Evolutionary conservation across 2,113 vertebrate species (phyloP), one percentile per base, ranked within the genome.

Genomic region (Heteronetta atricapilla): DNA sequence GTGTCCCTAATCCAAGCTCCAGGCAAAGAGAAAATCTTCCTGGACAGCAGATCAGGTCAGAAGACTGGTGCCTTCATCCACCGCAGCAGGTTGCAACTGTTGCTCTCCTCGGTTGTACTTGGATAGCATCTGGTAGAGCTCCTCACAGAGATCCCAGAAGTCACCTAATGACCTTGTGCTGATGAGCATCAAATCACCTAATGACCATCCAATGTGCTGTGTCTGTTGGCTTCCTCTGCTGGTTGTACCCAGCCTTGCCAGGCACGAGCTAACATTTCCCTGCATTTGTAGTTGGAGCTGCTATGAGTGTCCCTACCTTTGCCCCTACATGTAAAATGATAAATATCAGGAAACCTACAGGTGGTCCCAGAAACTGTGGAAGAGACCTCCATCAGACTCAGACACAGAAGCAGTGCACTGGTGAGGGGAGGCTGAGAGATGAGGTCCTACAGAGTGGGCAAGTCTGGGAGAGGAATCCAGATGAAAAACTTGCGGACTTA

Each of bases 11-110:
- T 75, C 7, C 31, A 83, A 66, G n/a, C 4, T 22, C 11, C 15
- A 70, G 29, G 18, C 25, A 6, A 86, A 11, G 28, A 89, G 13
- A 20, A 92, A 78, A 58, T 9, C 7, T 73, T 16, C 23, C 25
- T 22, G 31, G 20, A 59, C 36, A 73, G 20, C 19, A 48, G 26
- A 20, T 70, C 33, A 74, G 52, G 15, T 22, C 20, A 78, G 55
- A 3, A 69, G 33, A 38, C 8, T 13, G 8, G 8, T 16, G 2
- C 7, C 10, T 67, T 74, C n/a, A 15, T 63, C 9, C 26, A 9
- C 33, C 48, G 52, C 6, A 74, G 18, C 4, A 36, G 2, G 66
- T 12, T 46, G 3, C 0, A 4, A 4, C 6, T 10, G 23, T 10
- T 82, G 23, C 10, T 67, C 10, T 28, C 44, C 18, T 14, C 17